A percentile compares a stretch with the other conserved stretches of the same genome.
Conservation (phyloP, 2,113 vertebrate species). For the Triplophysa siluroides region DNA sequence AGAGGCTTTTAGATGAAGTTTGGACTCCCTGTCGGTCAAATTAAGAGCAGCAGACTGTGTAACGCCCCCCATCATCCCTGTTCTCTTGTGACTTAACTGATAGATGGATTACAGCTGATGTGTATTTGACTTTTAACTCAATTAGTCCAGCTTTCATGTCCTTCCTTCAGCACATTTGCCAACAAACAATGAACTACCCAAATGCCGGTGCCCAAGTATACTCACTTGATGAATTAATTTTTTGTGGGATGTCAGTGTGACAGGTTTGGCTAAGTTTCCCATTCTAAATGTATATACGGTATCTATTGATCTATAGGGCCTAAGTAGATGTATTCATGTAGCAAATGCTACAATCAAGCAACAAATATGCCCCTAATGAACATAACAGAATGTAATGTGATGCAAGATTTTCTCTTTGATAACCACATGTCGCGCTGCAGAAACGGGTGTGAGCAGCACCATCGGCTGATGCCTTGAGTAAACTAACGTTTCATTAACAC, state of each 20-base stretch:
- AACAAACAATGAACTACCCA: conserved; percentile 6
- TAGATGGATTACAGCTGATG: neutral
- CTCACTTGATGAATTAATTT: neutral
- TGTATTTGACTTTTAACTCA: conserved; percentile 20
- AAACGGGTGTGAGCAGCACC: neutral
- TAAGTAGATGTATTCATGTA: neutral
- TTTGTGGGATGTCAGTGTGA: neutral
- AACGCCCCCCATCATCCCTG: neutral
- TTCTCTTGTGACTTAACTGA: neutral
- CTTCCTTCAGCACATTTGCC: neutral
- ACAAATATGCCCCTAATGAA: neutral
- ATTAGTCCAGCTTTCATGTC: neutral
- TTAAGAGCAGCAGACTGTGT: neutral
- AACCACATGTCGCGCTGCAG: neutral
- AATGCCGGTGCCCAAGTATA: neutral
- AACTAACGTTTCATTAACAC: conserved; percentile 29
- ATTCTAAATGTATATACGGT: neutral
- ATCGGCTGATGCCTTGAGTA: conserved; percentile 11
- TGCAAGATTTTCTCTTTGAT: neutral
- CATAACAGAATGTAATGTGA: neutral
- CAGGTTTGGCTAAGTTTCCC: neutral
- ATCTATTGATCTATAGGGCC: neutral
- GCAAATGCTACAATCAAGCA: neutral
- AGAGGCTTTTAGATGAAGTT: neutral
- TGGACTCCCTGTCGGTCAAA: neutral